phyloP scores from a whole-genome alignment of 2,113 vertebrate genomes.

The Macquaria ambigua region DNA sequence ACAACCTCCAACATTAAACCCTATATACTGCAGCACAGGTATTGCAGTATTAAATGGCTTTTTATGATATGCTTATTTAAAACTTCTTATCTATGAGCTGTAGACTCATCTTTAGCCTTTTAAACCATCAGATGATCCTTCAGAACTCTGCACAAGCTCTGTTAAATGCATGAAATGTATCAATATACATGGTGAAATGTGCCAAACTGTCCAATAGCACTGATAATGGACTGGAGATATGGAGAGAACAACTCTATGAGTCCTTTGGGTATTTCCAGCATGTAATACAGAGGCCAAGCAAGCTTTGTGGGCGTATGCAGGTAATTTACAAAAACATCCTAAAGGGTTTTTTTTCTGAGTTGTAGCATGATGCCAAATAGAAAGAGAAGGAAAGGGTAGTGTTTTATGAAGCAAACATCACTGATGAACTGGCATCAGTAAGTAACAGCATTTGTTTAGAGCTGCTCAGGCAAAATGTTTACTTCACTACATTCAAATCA shows the following conservation, averaged over 20 bases:
- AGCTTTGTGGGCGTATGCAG: slow-evolving; percentile 53
- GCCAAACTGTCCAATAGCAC: slow-evolving; percentile 20
- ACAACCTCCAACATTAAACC: slow-evolving; percentile 44
- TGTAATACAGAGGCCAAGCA: slow-evolving; percentile 41
- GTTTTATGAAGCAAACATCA: slow-evolving; percentile 26
- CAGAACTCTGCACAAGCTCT: slow-evolving; percentile 10
- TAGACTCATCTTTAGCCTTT: background rate
- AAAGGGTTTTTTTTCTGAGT: slow-evolving; percentile 9
- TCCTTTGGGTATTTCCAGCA: slow-evolving; percentile 31
- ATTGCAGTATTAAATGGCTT: slow-evolving; percentile 72
- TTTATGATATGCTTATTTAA: slow-evolving; percentile 45
- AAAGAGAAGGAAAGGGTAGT: slow-evolving; percentile 31
- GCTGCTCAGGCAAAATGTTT: slow-evolving; percentile 23
- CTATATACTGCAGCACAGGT: slow-evolving; percentile 38
- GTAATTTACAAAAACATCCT: slow-evolving; percentile 57
- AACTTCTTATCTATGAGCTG: slow-evolving; percentile 14
- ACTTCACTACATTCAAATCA: slow-evolving; percentile 33
- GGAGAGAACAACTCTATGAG: slow-evolving; percentile 29
- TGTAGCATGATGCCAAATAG: slow-evolving; percentile 21
- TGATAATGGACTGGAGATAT: slow-evolving; percentile 17
- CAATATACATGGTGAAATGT: slow-evolving; percentile 12
- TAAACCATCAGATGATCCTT: background rate
- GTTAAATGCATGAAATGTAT: slow-evolving; percentile 23
- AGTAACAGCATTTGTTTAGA: slow-evolving; percentile 9
- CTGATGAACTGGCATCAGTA: slow-evolving; percentile 18